Percentiles rank a stretch among this genome's conserved stretches.
phyloP scores from a whole-genome alignment of 92 coral and sea anemone genomes.

The Isaurus tuberculatus region DNA sequence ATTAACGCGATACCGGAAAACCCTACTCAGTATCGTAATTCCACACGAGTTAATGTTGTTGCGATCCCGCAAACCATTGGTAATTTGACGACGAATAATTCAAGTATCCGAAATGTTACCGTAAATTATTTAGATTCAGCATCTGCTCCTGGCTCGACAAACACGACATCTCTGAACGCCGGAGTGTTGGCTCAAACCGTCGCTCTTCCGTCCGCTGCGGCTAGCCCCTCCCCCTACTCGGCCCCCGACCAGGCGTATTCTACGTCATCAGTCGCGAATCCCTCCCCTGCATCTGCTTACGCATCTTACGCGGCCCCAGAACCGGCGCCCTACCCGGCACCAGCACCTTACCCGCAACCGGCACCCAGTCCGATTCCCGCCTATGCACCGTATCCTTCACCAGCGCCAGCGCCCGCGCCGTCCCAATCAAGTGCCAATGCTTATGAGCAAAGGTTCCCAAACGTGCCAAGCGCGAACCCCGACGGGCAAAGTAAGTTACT shows the following conservation, averaged over 20 bases:
- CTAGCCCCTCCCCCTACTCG: slow-evolving; percentile 40
- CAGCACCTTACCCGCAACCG: slow-evolving; percentile 63
- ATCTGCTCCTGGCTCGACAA: slow-evolving; percentile 14
- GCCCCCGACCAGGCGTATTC: slow-evolving; percentile 47
- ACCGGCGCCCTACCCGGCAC: slow-evolving; percentile 54
- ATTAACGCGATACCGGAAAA: slow-evolving; percentile 30
- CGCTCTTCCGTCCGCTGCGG: slow-evolving; percentile 42
- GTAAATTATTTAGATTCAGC: slow-evolving; percentile 45
- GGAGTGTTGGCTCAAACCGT: slow-evolving; percentile 60
- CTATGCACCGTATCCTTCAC: slow-evolving; percentile 68
- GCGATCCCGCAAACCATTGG: slow-evolving; percentile 34
- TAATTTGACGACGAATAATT: background rate
- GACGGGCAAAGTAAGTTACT: slow-evolving; percentile 33
- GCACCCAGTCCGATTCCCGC: slow-evolving; percentile 56
- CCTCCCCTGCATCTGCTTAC: slow-evolving; percentile 57
- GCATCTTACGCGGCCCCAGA: slow-evolving; percentile 69
- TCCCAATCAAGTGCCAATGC: slow-evolving; percentile 44
- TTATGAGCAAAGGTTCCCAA: slow-evolving; percentile 11
- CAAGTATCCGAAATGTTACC: slow-evolving; percentile 23
- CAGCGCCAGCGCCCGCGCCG: slow-evolving; percentile 68
- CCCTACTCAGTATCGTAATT: background rate
- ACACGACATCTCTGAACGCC: slow-evolving; percentile 43
- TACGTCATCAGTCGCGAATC: slow-evolving; percentile 47
- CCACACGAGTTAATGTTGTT: slow-evolving; percentile 6
- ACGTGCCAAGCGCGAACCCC: slow-evolving; percentile 30